phyloP scores from a whole-genome alignment of 2,888 invertebrate species.

The Hemistola chrysoprasaria region DNA sequence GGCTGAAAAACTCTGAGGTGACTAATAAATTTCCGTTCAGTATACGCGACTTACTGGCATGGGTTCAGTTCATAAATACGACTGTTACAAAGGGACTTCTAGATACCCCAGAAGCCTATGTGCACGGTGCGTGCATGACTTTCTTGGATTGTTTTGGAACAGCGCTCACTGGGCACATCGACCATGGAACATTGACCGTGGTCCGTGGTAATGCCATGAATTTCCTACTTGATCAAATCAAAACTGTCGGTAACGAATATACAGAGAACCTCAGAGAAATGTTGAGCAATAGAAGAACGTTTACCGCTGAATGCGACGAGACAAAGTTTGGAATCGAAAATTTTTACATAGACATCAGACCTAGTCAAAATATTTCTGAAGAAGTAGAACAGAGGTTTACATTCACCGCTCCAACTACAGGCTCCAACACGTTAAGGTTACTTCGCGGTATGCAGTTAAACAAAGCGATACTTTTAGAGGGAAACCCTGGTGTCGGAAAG shows the following conservation, averaged over 20 bases:
- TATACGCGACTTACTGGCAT: constrained; percentile 95
- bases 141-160: constrained; percentile 96
- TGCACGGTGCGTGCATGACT: constrained; percentile 95
- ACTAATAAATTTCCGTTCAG: constrained; percentile 92
- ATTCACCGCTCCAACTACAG: constrained; percentile 90
- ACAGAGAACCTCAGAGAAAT: constrained; percentile 52
- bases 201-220: constrained; percentile 77
- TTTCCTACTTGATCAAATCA: constrained; percentile 81
- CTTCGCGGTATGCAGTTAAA: constrained; percentile 94
- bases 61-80: constrained; percentile 94
- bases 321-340: constrained; percentile 88
- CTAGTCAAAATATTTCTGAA: constrained; percentile 35
- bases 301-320: constrained; percentile 56
- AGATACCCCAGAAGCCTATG: constrained; percentile 85
- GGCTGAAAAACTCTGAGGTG: constrained; percentile 87
- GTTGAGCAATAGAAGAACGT: constrained; percentile 54
- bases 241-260: constrained; percentile 58
- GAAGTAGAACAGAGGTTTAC: constrained; percentile 78
- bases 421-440: constrained; percentile 91
- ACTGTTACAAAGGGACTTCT: constrained; percentile 69
- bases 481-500: constrained; percentile 99
- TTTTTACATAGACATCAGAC: constrained; percentile 86
- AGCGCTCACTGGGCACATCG: constrained; percentile 88
- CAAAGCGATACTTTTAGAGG: constrained; percentile 97
- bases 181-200: constrained; percentile 68